These are phyloP conservation scores for Cantharis rufa DNA, from an alignment of 2,888 invertebrate species.

Conservation along the genomic window DNA sequence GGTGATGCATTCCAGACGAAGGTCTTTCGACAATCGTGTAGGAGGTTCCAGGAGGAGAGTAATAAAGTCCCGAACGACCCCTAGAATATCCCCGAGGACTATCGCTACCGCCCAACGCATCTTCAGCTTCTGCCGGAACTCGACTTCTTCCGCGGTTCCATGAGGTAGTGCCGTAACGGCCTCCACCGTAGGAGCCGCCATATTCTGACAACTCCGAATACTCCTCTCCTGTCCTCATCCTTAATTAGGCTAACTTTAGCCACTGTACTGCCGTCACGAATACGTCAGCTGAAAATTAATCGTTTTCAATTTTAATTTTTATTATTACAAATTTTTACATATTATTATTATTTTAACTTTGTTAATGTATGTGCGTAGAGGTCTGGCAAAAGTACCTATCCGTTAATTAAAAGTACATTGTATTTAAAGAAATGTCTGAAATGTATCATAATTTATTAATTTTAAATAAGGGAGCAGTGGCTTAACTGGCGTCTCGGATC, in stretches of 20 bases:
- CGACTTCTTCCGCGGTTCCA: constrained; percentile 38
- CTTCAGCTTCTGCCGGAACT: constrained; percentile 64
- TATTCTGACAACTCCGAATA: constrained; percentile 56
- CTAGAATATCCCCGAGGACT: constrained; percentile 53
- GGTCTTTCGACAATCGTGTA: constrained; percentile 87
- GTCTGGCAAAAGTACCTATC: too few relatives aligned
- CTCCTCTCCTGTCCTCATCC: constrained; percentile 53
- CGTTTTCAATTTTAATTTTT: constrained; percentile 16
- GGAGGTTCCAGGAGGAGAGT: constrained; percentile 86
- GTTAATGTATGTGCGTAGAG: not conserved
- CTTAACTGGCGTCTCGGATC: constrained; percentile 22
- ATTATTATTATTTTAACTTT: not conserved
- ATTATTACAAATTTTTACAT: not conserved
- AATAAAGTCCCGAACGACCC: constrained; percentile 74
- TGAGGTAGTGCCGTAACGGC: constrained; percentile 33
- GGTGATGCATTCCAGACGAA: constrained; percentile 67
- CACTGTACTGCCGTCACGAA: constrained; percentile 52
- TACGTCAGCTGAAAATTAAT: constrained; percentile 46
- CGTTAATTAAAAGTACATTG: too few relatives aligned
- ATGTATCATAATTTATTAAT: not conserved
- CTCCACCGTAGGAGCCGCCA: constrained; percentile 50
- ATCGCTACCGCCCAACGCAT: constrained; percentile 60
- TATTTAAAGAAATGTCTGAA: not conserved
- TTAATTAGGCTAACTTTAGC: constrained; percentile 45
- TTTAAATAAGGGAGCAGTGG: constrained; percentile 10